phyloP scores from a whole-genome alignment of 2,113 vertebrate genomes.

The Amphiprion percula region DNA sequence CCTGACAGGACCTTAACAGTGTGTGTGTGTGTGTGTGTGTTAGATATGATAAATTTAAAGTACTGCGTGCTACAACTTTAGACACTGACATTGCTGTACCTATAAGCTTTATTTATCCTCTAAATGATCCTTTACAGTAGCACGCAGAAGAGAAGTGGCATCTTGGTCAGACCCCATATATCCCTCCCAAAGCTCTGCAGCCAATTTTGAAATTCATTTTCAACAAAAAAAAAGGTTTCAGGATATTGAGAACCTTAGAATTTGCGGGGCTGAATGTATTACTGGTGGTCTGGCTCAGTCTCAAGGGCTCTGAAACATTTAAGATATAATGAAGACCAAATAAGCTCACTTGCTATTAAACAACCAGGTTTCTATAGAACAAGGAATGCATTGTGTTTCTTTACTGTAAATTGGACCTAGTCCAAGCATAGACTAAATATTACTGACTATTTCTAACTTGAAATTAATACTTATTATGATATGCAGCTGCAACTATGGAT shows the following conservation, averaged over 20 bases:
- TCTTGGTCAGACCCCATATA: background rate
- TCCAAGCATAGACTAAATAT: background rate
- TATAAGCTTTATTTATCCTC: conserved; percentile 50
- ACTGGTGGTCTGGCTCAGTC: background rate
- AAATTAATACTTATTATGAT: too few relatives aligned
- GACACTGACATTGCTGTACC: conserved; percentile 48
- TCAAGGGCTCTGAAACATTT: conserved; percentile 29
- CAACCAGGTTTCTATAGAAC: background rate
- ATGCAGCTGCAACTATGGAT: too few relatives aligned
- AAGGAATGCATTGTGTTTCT: background rate
- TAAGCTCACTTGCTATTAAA: conserved; percentile 15
- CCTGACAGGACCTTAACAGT: conserved; percentile 66
- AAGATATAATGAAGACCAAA: conserved; percentile 19
- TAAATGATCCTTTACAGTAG: conserved; percentile 25
- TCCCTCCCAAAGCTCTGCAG: conserved; percentile 5
- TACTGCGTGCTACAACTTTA: conserved; percentile 55
- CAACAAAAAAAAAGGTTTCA: conserved; percentile 1
- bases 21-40: conserved; percentile 33
- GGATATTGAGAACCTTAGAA: conserved; percentile 11
- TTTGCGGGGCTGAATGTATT: background rate
- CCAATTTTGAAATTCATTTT: conserved; percentile 9
- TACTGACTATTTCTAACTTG: too few relatives aligned
- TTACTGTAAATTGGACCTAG: background rate
- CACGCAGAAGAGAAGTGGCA: conserved; percentile 7
- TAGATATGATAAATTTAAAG: conserved; percentile 57